A percentile compares a stretch with the other conserved stretches of the same genome.
phyloP scores from a whole-genome alignment of 1,140 invertebrate genomes.

The Scaptomyza montana region DNA sequence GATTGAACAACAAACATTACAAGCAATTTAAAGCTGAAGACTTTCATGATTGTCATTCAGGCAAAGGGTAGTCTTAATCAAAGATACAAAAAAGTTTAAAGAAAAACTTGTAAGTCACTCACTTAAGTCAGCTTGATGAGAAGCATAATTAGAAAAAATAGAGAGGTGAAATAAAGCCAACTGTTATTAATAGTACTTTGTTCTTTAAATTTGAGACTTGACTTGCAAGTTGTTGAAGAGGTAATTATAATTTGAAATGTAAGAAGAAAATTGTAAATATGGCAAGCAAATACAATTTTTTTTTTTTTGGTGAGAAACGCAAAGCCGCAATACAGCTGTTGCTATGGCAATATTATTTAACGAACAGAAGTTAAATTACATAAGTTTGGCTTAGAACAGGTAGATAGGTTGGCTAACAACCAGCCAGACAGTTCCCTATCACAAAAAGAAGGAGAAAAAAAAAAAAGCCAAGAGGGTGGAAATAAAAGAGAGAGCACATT shows the following conservation, averaged over 20 bases:
- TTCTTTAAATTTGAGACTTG: too few relatives aligned
- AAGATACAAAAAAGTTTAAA: too few relatives aligned
- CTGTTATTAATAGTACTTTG: too few relatives aligned
- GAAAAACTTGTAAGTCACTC: background rate
- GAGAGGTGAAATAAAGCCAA: too few relatives aligned
- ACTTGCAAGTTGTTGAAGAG: too few relatives aligned
- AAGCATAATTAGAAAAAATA: too few relatives aligned
- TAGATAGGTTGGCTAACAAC: background rate
- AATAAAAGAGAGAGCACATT: slow-evolving; percentile 7
- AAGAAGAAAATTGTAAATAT: too few relatives aligned
- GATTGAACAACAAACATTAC: slow-evolving; percentile 1
- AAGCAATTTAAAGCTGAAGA: slow-evolving; percentile 1
- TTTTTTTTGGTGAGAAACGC: background rate
- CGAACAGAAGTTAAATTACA: slow-evolving; percentile 1
- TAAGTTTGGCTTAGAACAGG: slow-evolving; percentile 12
- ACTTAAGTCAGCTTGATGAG: background rate
- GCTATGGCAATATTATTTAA: slow-evolving; percentile 8
- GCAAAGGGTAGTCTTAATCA: too few relatives aligned
- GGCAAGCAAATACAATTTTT: too few relatives aligned
- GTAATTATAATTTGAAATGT: too few relatives aligned
- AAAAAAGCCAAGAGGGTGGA: slow-evolving; percentile 3
- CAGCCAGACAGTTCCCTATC: slow-evolving; percentile 9
- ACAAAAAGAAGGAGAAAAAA: background rate
- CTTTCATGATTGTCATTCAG: background rate
- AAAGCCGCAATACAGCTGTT: background rate